Percentiles rank a stretch among this genome's conserved stretches.
Conservation (phyloP, 2,888 invertebrate genomes). For the Limnephilus marmoratus region DNA sequence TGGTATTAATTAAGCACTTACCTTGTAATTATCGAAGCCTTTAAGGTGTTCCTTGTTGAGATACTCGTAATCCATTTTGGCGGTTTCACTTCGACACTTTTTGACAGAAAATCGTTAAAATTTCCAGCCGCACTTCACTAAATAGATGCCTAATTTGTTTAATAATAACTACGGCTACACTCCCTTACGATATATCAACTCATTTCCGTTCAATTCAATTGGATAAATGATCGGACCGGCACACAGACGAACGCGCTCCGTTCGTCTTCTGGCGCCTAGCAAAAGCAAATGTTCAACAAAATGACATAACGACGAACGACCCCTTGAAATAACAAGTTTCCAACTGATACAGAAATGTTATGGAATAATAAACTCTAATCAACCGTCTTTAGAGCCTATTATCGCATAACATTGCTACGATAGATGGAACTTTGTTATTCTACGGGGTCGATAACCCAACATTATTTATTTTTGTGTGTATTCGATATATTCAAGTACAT, state of each 20-base stretch:
- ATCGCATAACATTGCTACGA: no score
- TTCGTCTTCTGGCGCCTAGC: conserved; percentile 14
- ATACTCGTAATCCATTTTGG: conserved; percentile 83
- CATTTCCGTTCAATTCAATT: conserved; percentile 59
- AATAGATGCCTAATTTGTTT: conserved; percentile 50
- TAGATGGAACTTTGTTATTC: no score
- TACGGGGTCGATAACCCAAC: background rate
- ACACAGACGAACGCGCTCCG: conserved; percentile 19
- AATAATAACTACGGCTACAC: conserved; percentile 48
- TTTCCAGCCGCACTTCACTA: conserved; percentile 44
- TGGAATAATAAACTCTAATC: no score
- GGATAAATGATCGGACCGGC: conserved; percentile 49
- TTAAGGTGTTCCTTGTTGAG: conserved; percentile 89
- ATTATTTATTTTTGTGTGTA: background rate
- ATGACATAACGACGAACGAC: conserved; percentile 52
- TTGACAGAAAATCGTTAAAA: conserved; percentile 57
- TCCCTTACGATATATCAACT: conserved; percentile 50
- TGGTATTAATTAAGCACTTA: conserved; percentile 68
- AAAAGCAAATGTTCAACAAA: conserved; percentile 25
- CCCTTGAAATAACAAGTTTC: background rate
- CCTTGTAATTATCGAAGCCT: conserved; percentile 98
- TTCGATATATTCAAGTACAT: background rate
- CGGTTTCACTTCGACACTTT: conserved; percentile 31
- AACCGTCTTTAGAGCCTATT: no score
- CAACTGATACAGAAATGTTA: no score